Evolutionary conservation across 2,888 invertebrate species (phyloP).

Genomic region (Lasioglossum malachurum): DNA sequence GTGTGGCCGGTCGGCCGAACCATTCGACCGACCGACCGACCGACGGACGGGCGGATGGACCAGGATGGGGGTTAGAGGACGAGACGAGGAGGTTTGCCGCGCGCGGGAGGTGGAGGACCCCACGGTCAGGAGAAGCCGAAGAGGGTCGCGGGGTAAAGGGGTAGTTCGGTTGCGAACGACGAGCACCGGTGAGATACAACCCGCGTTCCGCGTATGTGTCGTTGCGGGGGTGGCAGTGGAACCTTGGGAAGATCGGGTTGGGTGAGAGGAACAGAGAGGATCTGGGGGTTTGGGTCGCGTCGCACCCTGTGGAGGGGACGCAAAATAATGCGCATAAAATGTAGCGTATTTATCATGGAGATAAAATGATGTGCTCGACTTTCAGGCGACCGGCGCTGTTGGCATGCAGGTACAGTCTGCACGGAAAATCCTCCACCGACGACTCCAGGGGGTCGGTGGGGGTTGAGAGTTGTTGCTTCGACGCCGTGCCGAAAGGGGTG

Average conservation of each 20-base stretch:
- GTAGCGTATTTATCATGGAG: constrained; percentile 84
- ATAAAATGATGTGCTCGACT: constrained; percentile 84
- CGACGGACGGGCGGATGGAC: constrained; percentile 52
- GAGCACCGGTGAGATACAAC: constrained; percentile 74
- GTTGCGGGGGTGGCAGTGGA: constrained; percentile 60
- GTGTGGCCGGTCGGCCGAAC: constrained; percentile 65
- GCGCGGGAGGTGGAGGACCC: constrained; percentile 62
- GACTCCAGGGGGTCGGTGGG: not conserved
- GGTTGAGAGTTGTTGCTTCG: constrained; percentile 21
- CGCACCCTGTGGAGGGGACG: constrained; percentile 77
- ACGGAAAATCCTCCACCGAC: constrained; percentile 62
- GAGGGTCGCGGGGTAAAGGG: constrained; percentile 62
- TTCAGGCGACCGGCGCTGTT: constrained; percentile 79
- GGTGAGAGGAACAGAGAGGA: constrained; percentile 52
- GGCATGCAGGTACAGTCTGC: constrained; percentile 73
- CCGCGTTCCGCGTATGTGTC: constrained; percentile 73
- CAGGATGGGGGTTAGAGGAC: constrained; percentile 66
- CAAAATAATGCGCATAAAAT: constrained; percentile 84
- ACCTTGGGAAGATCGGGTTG: constrained; percentile 65
- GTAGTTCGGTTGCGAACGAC: constrained; percentile 80
- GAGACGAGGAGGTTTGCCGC: constrained; percentile 65
- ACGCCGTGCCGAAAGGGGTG: constrained; percentile 30
- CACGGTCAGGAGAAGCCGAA: not conserved
- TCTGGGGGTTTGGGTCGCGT: constrained; percentile 64
- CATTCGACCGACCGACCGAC: constrained; percentile 54